These are phyloP conservation scores for Gymnarchus niloticus DNA, from an alignment of 2,113 vertebrate species.

Conservation along the genomic window DNA sequence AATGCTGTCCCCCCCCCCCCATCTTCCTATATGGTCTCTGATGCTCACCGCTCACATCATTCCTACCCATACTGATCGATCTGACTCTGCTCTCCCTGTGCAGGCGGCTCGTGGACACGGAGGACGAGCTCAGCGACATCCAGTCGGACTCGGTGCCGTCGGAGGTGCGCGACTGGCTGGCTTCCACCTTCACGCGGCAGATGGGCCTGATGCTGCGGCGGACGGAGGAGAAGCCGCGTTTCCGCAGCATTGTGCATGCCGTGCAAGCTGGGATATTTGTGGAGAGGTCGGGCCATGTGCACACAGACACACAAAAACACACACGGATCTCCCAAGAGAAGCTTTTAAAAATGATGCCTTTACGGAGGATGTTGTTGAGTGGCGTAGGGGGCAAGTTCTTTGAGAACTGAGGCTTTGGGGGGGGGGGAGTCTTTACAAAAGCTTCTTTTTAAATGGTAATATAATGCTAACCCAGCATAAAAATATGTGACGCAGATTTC, in stretches of 20 bases:
- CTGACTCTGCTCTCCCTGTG: neutral
- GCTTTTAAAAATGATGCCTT: too few species aligned
- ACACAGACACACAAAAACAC: constrained; percentile 4
- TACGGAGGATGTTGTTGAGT: too few species aligned
- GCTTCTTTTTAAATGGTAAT: too few species aligned
- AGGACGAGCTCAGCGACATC: constrained; percentile 96
- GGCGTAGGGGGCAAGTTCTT: too few species aligned
- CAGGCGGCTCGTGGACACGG: constrained; percentile 87
- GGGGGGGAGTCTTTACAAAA: too few species aligned
- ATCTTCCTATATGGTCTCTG: neutral
- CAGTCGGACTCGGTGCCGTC: constrained; percentile 95
- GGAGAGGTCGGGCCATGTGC: constrained; percentile 72
- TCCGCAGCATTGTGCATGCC: constrained; percentile 92
- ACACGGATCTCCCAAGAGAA: neutral
- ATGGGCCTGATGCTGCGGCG: constrained; percentile 94
- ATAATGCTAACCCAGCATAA: too few species aligned
- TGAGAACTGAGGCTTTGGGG: too few species aligned
- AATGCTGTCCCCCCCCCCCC: neutral
- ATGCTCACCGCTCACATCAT: neutral
- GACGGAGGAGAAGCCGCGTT: constrained; percentile 88
- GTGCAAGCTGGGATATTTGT: constrained; percentile 98
- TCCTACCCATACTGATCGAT: neutral
- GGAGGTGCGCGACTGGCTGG: constrained; percentile 96
- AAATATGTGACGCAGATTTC: too few species aligned
- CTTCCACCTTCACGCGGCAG: constrained; percentile 92